Conservation (phyloP, 37 sponge, comb jelly and placozoan genomes). For the Diacarnus erythraeanus region DNA sequence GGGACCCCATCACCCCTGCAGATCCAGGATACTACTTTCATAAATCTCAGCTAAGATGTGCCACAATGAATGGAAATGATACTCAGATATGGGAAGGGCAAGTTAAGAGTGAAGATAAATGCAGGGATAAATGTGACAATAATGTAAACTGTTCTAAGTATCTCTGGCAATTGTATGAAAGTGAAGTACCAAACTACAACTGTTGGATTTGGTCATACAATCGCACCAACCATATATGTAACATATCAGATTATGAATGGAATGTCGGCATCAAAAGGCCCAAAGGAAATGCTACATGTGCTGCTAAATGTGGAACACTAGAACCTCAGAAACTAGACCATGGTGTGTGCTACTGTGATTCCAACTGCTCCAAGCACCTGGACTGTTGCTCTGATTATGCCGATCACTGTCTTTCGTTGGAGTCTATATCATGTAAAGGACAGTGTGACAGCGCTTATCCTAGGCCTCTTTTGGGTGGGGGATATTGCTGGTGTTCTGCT, state of each 20-base stretch:
- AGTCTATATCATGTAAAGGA: conserved; percentile 16
- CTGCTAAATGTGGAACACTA: conserved; percentile 7
- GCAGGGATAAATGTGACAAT: conserved; percentile 11
- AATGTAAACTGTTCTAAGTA: conserved; percentile 37
- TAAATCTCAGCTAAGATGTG: conserved; percentile 19
- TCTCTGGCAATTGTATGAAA: conserved; percentile 6
- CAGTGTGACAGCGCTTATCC: background rate
- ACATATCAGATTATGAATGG: conserved; percentile 5
- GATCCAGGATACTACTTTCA: conserved; percentile 33
- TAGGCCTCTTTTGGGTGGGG: conserved; percentile 27
- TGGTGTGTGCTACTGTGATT: conserved; percentile 49
- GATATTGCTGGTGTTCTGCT: conserved; percentile 38
- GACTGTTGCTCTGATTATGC: conserved; percentile 52
- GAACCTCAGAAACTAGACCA: conserved; percentile 1
- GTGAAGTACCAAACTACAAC: background rate
- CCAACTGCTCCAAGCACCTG: conserved; percentile 30
- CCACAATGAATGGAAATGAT: background rate
- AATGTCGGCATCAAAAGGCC: conserved; percentile 42
- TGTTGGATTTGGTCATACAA: conserved; percentile 43
- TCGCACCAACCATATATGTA: conserved; percentile 28
- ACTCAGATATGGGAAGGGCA: conserved; percentile 34
- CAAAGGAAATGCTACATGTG: conserved; percentile 22
- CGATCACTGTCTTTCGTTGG: background rate
- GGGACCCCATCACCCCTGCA: conserved; percentile 24
- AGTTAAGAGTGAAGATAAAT: conserved; percentile 13